Evolutionary conservation across 2,888 invertebrate species (phyloP), one percentile per base, ranked within the genome.

Genomic region (Ommatoiulus sabulosus): DNA sequence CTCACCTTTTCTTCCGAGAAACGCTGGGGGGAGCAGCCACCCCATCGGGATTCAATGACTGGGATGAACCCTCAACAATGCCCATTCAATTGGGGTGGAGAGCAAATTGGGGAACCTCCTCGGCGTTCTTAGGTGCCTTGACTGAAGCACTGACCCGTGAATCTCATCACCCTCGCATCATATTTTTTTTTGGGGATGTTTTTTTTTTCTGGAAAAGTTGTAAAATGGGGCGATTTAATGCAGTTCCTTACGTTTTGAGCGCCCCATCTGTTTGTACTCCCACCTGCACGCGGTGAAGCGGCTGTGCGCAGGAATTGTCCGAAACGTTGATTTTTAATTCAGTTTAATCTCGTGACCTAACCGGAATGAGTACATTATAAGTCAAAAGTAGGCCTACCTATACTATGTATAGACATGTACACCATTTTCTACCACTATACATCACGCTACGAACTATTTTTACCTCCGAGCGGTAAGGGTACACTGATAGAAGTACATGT

Each of bases 1-100:
- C 85, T 85, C 85, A 85, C 85, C 85, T 85, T n/a, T 44, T 17
- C 85, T 85, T 85, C 85, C 44, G 44, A 46, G 44, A 85, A 85
- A 85, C n/a, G 43, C n/a, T 43, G 46, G 85, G 85, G 85, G 85
- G 44, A 20, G 24, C 46, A 6, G 85, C 44, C 85, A 85, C 85
- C 85, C 85, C 85, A 85, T 24, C 24, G 72, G 72, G 72, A 72
- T n/a, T 72, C 72, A 72, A 72, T 72, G 72, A 7, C 24, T 72
- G 24, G 8, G 72, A 72, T 72, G 72, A 72, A 72, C 72, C 72
- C 72, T 8, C 72, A 72, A 72, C 72, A 72, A 72, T 72, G 72
- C 72, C 72, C 72, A 72, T 72, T 72, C 24, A 72, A 20, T 72
- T 20, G 72, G 72, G 72, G 72, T n/a, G 72, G 24, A 20, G 72